A percentile compares a stretch with the other conserved stretches of the same genome.
Evolutionary conservation across 2,113 vertebrate genomes (phyloP).

Genomic region (Archilochus colubris): DNA sequence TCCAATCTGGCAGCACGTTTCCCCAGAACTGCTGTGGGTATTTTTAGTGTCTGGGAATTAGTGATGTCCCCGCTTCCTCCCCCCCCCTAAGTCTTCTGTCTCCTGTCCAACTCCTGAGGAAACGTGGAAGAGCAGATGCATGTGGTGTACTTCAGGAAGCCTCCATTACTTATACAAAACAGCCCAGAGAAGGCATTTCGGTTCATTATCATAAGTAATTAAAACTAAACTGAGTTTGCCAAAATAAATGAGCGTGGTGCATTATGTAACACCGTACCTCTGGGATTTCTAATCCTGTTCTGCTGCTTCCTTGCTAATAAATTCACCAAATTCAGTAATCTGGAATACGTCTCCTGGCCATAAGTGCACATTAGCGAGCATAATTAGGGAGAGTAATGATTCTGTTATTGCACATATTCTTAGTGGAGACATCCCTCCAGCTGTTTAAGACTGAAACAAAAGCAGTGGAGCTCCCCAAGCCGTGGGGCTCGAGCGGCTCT

Average conservation of each 20-base stretch:
- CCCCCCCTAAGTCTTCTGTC: neutral
- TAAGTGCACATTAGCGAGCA: conserved; percentile 33
- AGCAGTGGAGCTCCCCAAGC: neutral
- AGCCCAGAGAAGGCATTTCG: conserved; percentile 44
- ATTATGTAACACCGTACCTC: conserved; percentile 10
- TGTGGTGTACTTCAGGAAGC: conserved; percentile 55
- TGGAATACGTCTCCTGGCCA: conserved; percentile 40
- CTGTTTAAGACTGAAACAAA: conserved; percentile 61
- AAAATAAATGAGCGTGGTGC: neutral
- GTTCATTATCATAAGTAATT: conserved; percentile 67
- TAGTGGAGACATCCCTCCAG: conserved; percentile 37
- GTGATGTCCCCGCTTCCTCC: neutral
- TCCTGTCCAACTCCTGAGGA: conserved; percentile 35
- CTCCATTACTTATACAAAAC: conserved; percentile 54
- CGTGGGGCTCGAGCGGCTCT: neutral
- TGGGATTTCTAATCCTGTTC: conserved; percentile 63
- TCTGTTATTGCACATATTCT: conserved; percentile 53
- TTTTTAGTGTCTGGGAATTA: conserved; percentile 57
- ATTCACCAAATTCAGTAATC: conserved; percentile 45
- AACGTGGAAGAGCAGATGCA: conserved; percentile 16
- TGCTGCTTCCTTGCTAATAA: conserved; percentile 53
- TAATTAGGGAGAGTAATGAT: conserved; percentile 63
- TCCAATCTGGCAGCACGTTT: conserved; percentile 6
- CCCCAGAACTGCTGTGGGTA: conserved; percentile 1
- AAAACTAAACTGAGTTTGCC: conserved; percentile 58